Base-by-base conservation (phyloP, 1,140 invertebrate genomes). In the Oncopodura yosiiana region DNA sequence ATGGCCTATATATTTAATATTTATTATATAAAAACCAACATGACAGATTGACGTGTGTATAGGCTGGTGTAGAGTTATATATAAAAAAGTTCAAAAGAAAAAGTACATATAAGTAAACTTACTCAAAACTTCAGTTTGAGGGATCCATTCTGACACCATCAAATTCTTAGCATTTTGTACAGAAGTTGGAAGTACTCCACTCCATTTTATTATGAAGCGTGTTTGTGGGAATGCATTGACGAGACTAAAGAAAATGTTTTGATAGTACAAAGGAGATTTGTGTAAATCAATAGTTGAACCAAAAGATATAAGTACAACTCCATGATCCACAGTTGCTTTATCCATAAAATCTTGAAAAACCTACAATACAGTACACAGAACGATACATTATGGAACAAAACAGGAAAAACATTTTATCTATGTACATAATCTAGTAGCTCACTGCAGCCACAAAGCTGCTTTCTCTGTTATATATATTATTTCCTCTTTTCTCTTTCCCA, bases 1-100 rank as follows among this genome's bases (percentile, higher is more conserved):
- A 55, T 74, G 70, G n/a, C 24, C 60, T 62, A 24, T 36, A 48
- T 21, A 12, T 39, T n/a, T n/a, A n/a, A n/a, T n/a, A n/a, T n/a
- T n/a, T n/a, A n/a, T n/a, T n/a, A n/a, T n/a, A n/a, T n/a, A n/a
- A 18, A 46, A 46, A 3, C 32, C n/a, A 4, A 46, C 11, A 21
- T 48, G 3, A 32, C 12, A n/a, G 27, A 49, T 38, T 27, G 26
- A 23, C 16, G 38, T 38, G 3, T 38, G 5, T 12, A 4, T 38
- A 46, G 8, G 8, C 2, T 12, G 19, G 16, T 6, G 30, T 32
- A 21, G 19, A 29, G 12, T 38, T 30, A 49, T 23, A 9, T 30
- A 3, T 23, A 3, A n/a, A 19, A 16, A 29, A 44, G 26, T 38
- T 3, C 1, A 18, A 9, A 8, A 16, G 24, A 37, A 42, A 51